Conservation (phyloP, 2,888 invertebrate genomes). For the Branchipolynoe longqiensis region DNA sequence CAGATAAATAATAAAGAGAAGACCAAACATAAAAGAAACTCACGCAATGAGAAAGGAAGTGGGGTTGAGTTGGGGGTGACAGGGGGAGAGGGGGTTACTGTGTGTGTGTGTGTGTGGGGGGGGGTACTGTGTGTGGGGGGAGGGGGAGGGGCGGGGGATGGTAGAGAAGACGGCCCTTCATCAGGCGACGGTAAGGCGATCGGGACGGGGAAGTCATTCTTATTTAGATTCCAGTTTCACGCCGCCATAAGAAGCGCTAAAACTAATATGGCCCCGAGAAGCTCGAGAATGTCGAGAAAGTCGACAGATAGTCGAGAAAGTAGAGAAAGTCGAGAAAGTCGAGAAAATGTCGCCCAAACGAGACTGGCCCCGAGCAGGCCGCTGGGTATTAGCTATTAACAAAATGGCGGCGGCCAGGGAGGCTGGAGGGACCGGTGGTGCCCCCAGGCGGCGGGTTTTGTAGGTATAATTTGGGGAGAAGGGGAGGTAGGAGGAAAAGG, state of each 20-base stretch:
- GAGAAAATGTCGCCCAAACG: too few relatives aligned
- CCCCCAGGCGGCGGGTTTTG: not conserved
- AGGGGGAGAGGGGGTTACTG: too few relatives aligned
- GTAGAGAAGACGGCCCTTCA: too few relatives aligned
- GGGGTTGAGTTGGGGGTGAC: too few relatives aligned
- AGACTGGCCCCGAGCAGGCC: constrained; percentile 19
- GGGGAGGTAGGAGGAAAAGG: not conserved
- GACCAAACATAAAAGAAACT: too few relatives aligned
- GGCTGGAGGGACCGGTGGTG: too few relatives aligned
- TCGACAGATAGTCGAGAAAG: too few relatives aligned
- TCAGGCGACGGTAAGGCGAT: constrained; percentile 19
- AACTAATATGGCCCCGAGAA: constrained; percentile 44
- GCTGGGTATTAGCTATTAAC: constrained; percentile 34
- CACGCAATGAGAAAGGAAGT: too few relatives aligned
- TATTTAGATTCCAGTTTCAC: constrained; percentile 48
- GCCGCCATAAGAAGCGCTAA: constrained; percentile 25
- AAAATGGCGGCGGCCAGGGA: constrained; percentile 34
- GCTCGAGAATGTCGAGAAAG: constrained; percentile 35
- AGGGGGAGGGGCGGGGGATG: too few relatives aligned
- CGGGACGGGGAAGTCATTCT: constrained; percentile 1
- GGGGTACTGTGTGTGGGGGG: too few relatives aligned
- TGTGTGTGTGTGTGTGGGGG: too few relatives aligned
- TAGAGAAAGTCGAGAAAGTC: constrained; percentile 37
- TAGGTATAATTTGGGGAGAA: not conserved
- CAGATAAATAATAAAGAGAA: too few relatives aligned